Percentiles rank a stretch among this genome's conserved stretches.
Conservation (phyloP, 2,797 vertebrate species). For the Benthosema pterotum region DNA sequence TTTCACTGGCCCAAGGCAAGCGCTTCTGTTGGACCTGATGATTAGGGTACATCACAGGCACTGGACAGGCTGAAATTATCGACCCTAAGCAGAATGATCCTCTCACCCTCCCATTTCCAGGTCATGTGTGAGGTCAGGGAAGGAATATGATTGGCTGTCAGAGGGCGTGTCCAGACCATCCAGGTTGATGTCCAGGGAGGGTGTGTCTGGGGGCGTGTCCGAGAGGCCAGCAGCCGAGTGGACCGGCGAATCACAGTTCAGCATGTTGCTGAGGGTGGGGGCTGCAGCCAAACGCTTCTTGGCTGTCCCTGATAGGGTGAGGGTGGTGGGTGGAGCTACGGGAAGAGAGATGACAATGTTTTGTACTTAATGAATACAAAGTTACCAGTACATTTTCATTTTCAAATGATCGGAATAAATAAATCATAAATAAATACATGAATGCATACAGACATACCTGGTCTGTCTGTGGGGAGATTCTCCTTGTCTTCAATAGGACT, state of each 20-base stretch:
- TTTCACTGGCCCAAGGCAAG: too few relatives aligned
- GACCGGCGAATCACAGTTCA: slow-evolving; percentile 62
- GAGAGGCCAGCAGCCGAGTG: slow-evolving; percentile 40
- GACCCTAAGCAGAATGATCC: neutral
- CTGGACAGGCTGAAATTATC: too few relatives aligned
- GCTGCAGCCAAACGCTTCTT: slow-evolving; percentile 79
- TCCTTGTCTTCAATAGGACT: slow-evolving; percentile 48
- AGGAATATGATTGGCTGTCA: slow-evolving; percentile 82
- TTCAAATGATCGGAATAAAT: too few relatives aligned
- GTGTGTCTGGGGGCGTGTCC: slow-evolving; percentile 43
- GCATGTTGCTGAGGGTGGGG: slow-evolving; percentile 69
- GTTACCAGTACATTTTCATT: too few relatives aligned
- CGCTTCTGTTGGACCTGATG: too few relatives aligned
- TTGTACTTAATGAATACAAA: too few relatives aligned
- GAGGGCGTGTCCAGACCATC: slow-evolving; percentile 86
- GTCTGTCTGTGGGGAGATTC: slow-evolving; percentile 24
- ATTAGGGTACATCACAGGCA: too few relatives aligned
- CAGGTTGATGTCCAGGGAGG: slow-evolving; percentile 80
- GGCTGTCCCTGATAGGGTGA: slow-evolving; percentile 74
- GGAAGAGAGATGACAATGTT: too few relatives aligned
- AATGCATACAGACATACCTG: too few relatives aligned
- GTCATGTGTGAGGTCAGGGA: slow-evolving; percentile 71
- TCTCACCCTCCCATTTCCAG: slow-evolving; percentile 87
- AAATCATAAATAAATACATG: too few relatives aligned
- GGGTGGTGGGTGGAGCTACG: slow-evolving; percentile 71